Evolutionary conservation across 2,113 vertebrate genomes (phyloP).

Genomic region (Cinclus mexicanus): DNA sequence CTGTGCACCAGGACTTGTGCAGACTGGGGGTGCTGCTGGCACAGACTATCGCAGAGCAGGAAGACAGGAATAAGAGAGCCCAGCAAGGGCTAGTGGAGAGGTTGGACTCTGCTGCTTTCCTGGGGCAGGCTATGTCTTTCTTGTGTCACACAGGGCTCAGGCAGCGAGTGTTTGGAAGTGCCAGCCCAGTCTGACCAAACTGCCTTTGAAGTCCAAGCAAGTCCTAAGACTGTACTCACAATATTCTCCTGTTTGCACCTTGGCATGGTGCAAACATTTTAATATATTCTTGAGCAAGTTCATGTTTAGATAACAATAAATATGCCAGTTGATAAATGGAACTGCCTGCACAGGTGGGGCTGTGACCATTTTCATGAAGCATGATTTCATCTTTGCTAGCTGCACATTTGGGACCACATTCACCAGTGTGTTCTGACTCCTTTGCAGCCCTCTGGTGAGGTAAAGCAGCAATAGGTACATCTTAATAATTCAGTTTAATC

Average conservation of each 20-base stretch:
- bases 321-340: neutral
- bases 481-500: slow-evolving; percentile 2
- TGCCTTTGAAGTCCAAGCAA: neutral
- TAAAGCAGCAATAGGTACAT: neutral
- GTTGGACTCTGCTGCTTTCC: neutral
- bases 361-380: neutral
- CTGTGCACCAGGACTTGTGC: neutral
- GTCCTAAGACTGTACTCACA: neutral
- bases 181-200: neutral
- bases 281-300: neutral
- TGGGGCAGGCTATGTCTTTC: neutral
- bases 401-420: neutral
- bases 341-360: neutral
- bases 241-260: neutral
- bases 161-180: neutral
- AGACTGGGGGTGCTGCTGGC: neutral
- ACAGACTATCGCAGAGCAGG: neutral
- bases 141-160: neutral
- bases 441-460: neutral
- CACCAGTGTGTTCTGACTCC: neutral
- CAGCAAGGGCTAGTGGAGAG: neutral
- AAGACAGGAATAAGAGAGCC: neutral
- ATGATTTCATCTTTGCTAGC: neutral
- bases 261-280: neutral
- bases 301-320: neutral